phyloP scores from a whole-genome alignment of 1,140 invertebrate genomes.

The Listronotus oregonensis region DNA sequence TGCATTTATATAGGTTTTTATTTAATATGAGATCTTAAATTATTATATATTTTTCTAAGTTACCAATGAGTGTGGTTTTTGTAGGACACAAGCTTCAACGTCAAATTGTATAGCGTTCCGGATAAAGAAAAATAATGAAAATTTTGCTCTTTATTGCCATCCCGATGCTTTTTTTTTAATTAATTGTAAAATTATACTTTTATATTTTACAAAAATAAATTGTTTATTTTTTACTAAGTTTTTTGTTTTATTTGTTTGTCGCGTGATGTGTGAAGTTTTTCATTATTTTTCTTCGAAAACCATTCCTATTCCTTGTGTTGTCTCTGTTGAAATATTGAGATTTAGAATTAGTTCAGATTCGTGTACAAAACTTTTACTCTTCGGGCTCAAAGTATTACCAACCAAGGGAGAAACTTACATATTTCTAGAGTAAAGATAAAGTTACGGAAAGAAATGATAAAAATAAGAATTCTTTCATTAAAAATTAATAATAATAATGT shows the following conservation, averaged over 20 bases:
- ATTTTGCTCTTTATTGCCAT: conserved; percentile 24
- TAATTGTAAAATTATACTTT: conserved; percentile 25
- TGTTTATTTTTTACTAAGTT: conserved; percentile 11
- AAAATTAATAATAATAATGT: no score
- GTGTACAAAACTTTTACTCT: no score
- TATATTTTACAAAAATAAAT: conserved; percentile 30
- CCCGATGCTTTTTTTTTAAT: conserved; percentile 16
- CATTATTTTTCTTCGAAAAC: conserved; percentile 27
- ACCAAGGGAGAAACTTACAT: no score
- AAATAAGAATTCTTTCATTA: no score
- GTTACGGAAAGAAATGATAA: no score
- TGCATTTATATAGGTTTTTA: conserved; percentile 27
- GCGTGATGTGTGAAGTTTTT: conserved; percentile 1
- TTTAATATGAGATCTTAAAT: conserved; percentile 9
- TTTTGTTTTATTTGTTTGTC: conserved; percentile 18
- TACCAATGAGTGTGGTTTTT: conserved; percentile 31
- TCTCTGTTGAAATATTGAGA: no score
- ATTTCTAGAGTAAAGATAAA: no score
- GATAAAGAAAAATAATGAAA: conserved; percentile 31
- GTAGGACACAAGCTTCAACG: conserved; percentile 26
- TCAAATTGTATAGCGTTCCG: conserved; percentile 10
- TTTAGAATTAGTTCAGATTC: no score
- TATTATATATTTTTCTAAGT: conserved; percentile 25
- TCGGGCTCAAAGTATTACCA: no score
- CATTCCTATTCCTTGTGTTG: no score